phyloP scores from a whole-genome alignment of 2,113 vertebrate genomes.

The Pao palembangensis region DNA sequence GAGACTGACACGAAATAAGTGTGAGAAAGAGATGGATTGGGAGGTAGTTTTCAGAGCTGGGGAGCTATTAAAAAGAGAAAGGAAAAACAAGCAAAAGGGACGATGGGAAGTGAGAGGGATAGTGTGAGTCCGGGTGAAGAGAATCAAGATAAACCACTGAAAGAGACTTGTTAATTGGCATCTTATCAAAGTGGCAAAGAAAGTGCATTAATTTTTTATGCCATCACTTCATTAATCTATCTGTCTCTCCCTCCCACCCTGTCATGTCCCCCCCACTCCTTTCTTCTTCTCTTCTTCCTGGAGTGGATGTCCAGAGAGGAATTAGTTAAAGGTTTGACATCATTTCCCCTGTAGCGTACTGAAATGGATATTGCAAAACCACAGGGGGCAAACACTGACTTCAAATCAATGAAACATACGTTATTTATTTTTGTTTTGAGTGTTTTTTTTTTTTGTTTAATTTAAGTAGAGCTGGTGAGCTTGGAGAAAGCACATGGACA shows the following conservation, averaged over 20 bases:
- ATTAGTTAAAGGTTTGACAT: background rate
- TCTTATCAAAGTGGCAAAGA: constrained; percentile 55
- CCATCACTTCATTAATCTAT: constrained; percentile 31
- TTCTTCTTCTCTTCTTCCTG: constrained; percentile 3
- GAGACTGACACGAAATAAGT: constrained; percentile 30
- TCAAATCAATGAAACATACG: too few species aligned
- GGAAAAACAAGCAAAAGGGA: constrained; percentile 8
- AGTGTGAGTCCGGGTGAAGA: constrained; percentile 22
- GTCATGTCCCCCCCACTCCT: background rate
- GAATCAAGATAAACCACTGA: constrained; percentile 37
- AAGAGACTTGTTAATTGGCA: constrained; percentile 55
- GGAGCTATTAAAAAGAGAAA: constrained; percentile 44
- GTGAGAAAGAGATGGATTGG: constrained; percentile 32
- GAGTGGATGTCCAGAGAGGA: background rate
- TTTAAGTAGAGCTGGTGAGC: too few species aligned
- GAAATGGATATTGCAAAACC: too few species aligned
- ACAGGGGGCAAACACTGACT: too few species aligned
- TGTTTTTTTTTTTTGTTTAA: too few species aligned
- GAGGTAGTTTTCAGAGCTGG: constrained; percentile 23
- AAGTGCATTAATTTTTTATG: constrained; percentile 40
- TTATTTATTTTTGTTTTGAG: too few species aligned
- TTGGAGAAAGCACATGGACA: background rate
- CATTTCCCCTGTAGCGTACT: background rate
- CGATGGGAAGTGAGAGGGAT: constrained; percentile 11
- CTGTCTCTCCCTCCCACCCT: background rate